These are phyloP conservation scores for Eristalis tenax DNA, from an alignment of 2,888 invertebrate genomes.

Conservation along the genomic window DNA sequence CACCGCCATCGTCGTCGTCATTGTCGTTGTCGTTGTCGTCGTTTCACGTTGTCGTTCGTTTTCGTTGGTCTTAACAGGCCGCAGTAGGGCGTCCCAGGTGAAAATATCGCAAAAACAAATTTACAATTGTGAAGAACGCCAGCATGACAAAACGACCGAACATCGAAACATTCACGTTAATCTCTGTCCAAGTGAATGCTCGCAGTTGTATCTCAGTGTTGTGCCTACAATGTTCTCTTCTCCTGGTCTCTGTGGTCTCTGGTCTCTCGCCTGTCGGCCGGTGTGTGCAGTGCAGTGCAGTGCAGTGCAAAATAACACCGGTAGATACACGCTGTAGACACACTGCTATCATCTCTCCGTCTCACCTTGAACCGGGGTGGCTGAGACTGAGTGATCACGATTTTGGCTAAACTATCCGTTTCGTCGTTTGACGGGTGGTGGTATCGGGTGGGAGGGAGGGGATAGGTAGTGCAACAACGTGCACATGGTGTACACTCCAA, in stretches of 20 bases:
- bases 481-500: constrained; percentile 10
- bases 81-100: constrained; percentile 71
- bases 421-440: neutral
- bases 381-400: constrained; percentile 68
- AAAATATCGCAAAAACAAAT: constrained; percentile 71
- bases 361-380: constrained; percentile 60
- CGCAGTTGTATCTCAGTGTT: constrained; percentile 65
- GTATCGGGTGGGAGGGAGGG: neutral
- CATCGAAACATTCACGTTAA: constrained; percentile 72
- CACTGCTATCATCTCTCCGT: constrained; percentile 72
- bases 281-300: constrained; percentile 9
- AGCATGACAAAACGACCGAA: constrained; percentile 72
- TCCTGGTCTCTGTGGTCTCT: neutral
- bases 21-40: neutral
- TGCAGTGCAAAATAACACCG: constrained; percentile 71
- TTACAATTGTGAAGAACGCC: constrained; percentile 72
- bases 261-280: neutral
- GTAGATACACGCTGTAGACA: constrained; percentile 72
- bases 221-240: constrained; percentile 69
- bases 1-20: neutral
- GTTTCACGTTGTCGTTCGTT: neutral
- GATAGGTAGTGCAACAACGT: constrained; percentile 54
- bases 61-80: constrained; percentile 29
- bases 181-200: constrained; percentile 71
- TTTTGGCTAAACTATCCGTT: constrained; percentile 67